phyloP scores from a whole-genome alignment of 2,113 vertebrate species.

The Sturnira hondurensis region DNA sequence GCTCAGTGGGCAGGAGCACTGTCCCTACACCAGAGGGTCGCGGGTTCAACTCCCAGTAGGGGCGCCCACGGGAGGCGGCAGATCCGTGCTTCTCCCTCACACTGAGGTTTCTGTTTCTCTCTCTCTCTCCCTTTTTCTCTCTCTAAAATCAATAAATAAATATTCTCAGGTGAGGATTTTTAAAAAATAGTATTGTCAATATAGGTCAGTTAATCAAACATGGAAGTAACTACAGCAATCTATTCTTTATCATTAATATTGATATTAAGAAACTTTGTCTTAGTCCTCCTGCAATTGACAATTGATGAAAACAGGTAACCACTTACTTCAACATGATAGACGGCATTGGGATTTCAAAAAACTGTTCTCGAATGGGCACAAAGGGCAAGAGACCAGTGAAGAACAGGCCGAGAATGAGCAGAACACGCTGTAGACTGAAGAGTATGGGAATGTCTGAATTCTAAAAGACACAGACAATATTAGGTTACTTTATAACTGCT shows the following conservation, averaged over 20 bases:
- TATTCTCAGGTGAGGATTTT: too few relatives aligned
- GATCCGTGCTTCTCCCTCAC: too few relatives aligned
- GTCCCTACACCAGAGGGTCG: too few relatives aligned
- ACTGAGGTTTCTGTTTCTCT: too few relatives aligned
- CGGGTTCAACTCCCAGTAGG: too few relatives aligned
- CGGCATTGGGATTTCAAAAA: conserved; percentile 98
- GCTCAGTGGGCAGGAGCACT: not conserved
- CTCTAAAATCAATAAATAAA: too few relatives aligned
- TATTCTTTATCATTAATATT: not conserved
- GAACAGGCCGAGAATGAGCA: conserved; percentile 94
- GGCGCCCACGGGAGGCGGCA: too few relatives aligned
- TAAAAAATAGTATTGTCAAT: not conserved
- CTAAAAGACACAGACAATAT: conserved; percentile 78
- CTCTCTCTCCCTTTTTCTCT: too few relatives aligned
- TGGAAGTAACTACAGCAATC: not conserved
- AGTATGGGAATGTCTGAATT: conserved; percentile 93
- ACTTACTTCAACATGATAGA: conserved; percentile 95
- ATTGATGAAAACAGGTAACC: not conserved
- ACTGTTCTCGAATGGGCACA: conserved; percentile 93
- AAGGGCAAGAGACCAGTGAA: conserved; percentile 97
- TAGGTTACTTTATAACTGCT: not conserved
- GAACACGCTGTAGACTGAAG: conserved; percentile 93
- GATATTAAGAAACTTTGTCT: not conserved
- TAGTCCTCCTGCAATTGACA: not conserved
- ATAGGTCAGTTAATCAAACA: not conserved